Evolutionary conservation across 2,113 vertebrate genomes (phyloP).

Genomic region (Chrysemys picta): DNA sequence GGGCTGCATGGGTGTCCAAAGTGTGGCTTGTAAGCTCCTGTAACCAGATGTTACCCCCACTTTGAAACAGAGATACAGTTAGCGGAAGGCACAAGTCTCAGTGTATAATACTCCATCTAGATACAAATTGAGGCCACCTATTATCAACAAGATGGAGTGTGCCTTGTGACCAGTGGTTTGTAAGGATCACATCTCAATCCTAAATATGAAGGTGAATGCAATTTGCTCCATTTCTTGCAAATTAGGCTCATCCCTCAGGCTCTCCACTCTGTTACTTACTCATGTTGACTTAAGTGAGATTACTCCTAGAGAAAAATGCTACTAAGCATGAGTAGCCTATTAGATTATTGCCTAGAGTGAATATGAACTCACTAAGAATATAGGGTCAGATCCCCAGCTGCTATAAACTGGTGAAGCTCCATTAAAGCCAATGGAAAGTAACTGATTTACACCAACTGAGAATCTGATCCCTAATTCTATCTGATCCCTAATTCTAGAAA

Average conservation of each 20-base stretch:
- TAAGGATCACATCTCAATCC: not conserved
- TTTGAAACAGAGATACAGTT: not conserved
- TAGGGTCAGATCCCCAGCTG: not conserved
- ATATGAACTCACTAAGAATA: not conserved
- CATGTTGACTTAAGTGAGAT: not conserved
- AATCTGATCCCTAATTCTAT: slow-evolving; percentile 26
- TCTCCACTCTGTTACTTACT: not conserved
- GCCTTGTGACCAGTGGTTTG: not conserved
- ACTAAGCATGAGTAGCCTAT: not conserved
- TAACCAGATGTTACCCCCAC: not conserved
- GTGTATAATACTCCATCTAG: accelerated
- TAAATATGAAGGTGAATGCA: not conserved
- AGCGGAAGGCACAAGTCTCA: not conserved
- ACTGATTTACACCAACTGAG: slow-evolving; percentile 35
- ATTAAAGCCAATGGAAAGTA: slow-evolving; percentile 29
- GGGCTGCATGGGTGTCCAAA: not conserved
- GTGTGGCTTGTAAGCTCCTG: not conserved
- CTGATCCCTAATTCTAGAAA: not conserved
- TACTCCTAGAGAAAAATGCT: not conserved
- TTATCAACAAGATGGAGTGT: accelerated
- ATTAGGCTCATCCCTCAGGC: not conserved
- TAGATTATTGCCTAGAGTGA: not conserved
- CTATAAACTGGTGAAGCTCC: slow-evolving; percentile 1
- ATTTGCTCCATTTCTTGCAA: not conserved
- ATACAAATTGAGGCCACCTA: not conserved